Percentiles rank a stretch among this genome's conserved stretches.
phyloP scores from a whole-genome alignment of 2,888 invertebrate genomes.

The Nemapogon koenigi region DNA sequence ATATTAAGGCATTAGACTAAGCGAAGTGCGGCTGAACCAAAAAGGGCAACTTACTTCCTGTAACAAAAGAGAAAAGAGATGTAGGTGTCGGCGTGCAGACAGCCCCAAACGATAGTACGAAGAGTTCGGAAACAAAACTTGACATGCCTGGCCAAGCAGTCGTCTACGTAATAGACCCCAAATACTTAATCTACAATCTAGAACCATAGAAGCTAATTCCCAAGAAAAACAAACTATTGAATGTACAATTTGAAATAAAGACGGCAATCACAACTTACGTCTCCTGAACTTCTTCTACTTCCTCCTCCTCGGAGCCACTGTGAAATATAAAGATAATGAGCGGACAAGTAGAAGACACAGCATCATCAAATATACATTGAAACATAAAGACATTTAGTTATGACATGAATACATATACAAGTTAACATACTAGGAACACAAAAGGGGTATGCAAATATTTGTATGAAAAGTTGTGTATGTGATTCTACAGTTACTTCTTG shows the following conservation, averaged over 20 bases:
- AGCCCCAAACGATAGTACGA: conserved; percentile 29
- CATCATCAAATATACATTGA: too few species aligned
- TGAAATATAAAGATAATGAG: too few species aligned
- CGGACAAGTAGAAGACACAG: too few species aligned
- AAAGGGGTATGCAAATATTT: too few species aligned
- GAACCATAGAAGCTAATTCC: neutral
- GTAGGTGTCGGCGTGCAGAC: conserved; percentile 54
- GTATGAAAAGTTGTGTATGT: too few species aligned
- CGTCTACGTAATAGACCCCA: too few species aligned
- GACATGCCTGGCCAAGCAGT: too few species aligned
- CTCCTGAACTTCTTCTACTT: conserved; percentile 76
- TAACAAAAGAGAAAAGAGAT: conserved; percentile 60
- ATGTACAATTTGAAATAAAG: neutral
- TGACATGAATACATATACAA: too few species aligned
- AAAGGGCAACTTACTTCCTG: conserved; percentile 66
- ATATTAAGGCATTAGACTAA: conserved; percentile 39
- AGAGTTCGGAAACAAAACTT: conserved; percentile 27
- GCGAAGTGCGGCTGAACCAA: conserved; percentile 56
- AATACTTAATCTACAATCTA: conserved; percentile 8
- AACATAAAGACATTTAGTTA: too few species aligned
- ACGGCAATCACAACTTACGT: conserved; percentile 81
- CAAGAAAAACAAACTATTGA: neutral
- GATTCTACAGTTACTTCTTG: too few species aligned
- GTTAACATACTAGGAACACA: too few species aligned
- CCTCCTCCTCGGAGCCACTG: conserved; percentile 76